Conservation (phyloP, 2,797 vertebrate genomes). For the Acropternis orthonyx region DNA sequence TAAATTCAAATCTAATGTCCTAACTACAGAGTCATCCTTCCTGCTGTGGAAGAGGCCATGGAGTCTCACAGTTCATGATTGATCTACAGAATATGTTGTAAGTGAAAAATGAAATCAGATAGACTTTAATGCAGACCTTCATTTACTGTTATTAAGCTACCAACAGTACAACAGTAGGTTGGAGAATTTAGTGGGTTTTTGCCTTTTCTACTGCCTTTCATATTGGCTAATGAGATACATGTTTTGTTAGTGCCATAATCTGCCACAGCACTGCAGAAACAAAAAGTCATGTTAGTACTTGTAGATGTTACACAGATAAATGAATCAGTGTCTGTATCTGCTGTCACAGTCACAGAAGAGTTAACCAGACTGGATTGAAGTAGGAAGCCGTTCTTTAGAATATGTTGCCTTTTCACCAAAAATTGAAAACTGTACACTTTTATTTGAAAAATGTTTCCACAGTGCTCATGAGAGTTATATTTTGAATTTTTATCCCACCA, state of each 20-base stretch:
- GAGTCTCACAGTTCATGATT: neutral
- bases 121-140: neutral
- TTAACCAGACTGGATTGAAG: neutral
- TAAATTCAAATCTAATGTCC: neutral
- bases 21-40: neutral
- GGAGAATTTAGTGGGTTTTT: neutral
- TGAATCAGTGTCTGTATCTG: neutral
- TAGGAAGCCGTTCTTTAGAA: neutral
- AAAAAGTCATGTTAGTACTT: neutral
- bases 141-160: neutral
- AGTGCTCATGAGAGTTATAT: neutral
- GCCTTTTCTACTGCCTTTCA: neutral
- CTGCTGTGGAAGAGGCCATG: neutral
- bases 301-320: neutral
- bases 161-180: neutral
- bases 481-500: constrained; percentile 32
- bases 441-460: neutral
- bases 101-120: constrained; percentile 41
- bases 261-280: neutral
- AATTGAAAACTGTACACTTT: neutral
- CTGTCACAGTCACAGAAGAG: neutral
- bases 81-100: neutral
- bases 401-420: neutral
- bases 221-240: neutral
- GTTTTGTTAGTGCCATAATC: neutral